Percentiles rank a stretch among this genome's conserved stretches.
Evolutionary conservation across 2,113 vertebrate species (phyloP).

Genomic region (Notarius lentiginosus): DNA sequence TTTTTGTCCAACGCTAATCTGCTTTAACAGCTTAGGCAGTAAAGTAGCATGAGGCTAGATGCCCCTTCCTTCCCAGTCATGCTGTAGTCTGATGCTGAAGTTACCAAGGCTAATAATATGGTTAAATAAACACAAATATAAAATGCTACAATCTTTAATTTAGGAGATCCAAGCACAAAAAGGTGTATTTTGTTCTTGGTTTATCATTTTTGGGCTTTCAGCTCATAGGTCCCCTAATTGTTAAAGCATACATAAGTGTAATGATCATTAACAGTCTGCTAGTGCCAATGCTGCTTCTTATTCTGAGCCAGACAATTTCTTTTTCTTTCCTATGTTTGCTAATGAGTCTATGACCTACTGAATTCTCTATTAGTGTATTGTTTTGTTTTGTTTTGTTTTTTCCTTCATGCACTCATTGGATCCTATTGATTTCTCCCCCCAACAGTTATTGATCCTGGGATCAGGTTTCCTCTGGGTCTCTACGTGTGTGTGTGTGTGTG

Average conservation of each 20-base stretch:
- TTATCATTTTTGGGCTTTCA: background rate
- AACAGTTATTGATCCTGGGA: slow-evolving; percentile 48
- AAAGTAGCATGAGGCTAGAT: background rate
- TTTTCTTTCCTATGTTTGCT: slow-evolving; percentile 33
- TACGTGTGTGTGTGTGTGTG: slow-evolving; percentile 23
- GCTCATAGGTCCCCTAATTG: background rate
- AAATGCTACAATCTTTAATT: background rate
- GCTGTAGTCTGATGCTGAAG: background rate
- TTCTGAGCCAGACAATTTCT: background rate
- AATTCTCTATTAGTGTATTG: slow-evolving; percentile 38
- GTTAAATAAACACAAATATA: background rate
- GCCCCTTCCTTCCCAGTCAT: background rate
- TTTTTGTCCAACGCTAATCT: background rate
- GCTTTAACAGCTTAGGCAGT: background rate
- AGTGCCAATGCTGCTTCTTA: background rate
- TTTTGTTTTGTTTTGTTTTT: slow-evolving; percentile 6
- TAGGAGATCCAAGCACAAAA: too few relatives aligned
- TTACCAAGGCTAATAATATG: background rate
- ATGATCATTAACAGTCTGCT: background rate
- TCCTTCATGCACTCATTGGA: slow-evolving; percentile 38
- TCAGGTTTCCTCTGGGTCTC: slow-evolving; percentile 41
- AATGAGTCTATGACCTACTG: slow-evolving; percentile 39
- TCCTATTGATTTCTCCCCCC: slow-evolving; percentile 44
- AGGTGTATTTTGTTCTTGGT: background rate
- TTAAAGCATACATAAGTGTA: background rate